Evolutionary conservation across 1,140 invertebrate species (phyloP).

Genomic region (Cotesia vestalis): DNA sequence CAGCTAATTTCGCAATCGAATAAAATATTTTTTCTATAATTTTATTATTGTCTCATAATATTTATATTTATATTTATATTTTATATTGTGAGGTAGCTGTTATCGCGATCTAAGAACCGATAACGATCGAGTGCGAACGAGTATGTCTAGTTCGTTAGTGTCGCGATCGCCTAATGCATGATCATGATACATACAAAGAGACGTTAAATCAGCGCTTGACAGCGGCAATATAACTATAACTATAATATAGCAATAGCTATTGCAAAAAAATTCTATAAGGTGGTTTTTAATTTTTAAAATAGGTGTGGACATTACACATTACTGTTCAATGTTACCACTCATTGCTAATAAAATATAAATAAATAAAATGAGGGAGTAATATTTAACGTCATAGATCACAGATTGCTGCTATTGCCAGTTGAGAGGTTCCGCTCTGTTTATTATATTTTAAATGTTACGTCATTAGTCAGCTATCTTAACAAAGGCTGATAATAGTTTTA

Average conservation of each 20-base stretch:
- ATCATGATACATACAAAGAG: slow-evolving; percentile 36
- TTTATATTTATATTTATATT: background rate
- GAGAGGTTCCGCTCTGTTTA: slow-evolving; percentile 39
- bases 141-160: slow-evolving; percentile 37
- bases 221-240: background rate
- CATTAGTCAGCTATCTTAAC: background rate
- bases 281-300: slow-evolving; percentile 15
- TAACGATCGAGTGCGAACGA: slow-evolving; percentile 37
- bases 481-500: background rate
- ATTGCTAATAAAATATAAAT: slow-evolving; percentile 9
- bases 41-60: background rate
- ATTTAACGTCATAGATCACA: slow-evolving; percentile 41
- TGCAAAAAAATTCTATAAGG: slow-evolving; percentile 10
- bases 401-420: slow-evolving; percentile 31
- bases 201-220: slow-evolving; percentile 43
- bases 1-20: slow-evolving; percentile 8
- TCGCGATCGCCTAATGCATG: slow-evolving; percentile 24
- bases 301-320: slow-evolving; percentile 23
- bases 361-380: slow-evolving; percentile 35
- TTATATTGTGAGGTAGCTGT: background rate
- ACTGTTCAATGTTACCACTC: background rate
- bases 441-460: slow-evolving; percentile 27
- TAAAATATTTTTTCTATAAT: background rate
- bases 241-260: too few species aligned
- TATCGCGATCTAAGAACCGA: slow-evolving; percentile 29